Evolutionary conservation across 2,113 vertebrate genomes (phyloP).

Genomic region (Carassius carassius): DNA sequence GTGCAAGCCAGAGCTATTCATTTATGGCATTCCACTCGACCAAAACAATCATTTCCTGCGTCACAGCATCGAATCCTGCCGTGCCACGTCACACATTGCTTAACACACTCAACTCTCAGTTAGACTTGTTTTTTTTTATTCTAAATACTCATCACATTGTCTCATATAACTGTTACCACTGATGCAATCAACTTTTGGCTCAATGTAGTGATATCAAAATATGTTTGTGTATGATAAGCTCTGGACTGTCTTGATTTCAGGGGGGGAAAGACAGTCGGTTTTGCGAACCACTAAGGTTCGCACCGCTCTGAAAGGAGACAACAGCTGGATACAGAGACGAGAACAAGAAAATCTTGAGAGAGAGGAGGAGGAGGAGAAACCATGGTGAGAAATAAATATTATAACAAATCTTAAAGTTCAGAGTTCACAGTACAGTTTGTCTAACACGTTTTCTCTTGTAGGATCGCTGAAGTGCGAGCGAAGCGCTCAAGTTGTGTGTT

Average conservation of each 20-base stretch:
- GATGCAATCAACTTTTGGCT: background rate
- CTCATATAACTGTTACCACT: background rate
- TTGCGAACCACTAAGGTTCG: conserved; percentile 87
- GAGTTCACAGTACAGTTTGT: background rate
- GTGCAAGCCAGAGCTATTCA: background rate
- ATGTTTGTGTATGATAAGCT: conserved; percentile 29
- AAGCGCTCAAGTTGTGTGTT: conserved; percentile 60
- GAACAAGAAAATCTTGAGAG: conserved; percentile 55
- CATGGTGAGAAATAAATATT: conserved; percentile 67
- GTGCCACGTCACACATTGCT: conserved; percentile 26
- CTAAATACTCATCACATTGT: no score
- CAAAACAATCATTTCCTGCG: background rate
- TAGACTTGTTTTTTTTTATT: no score
- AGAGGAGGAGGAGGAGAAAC: conserved; percentile 66
- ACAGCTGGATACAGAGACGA: conserved; percentile 85
- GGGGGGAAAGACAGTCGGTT: conserved; percentile 81
- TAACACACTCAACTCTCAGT: conserved; percentile 2
- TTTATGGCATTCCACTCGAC: conserved; percentile 11
- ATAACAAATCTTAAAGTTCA: background rate
- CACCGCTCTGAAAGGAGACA: conserved; percentile 84
- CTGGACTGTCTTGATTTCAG: conserved; percentile 57
- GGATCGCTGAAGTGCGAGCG: conserved; percentile 73
- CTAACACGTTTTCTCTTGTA: conserved; percentile 43
- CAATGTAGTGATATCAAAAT: background rate
- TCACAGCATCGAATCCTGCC: conserved; percentile 43